Evolutionary conservation across 2,888 invertebrate genomes (phyloP).

Genomic region (Oscheius sp.): DNA sequence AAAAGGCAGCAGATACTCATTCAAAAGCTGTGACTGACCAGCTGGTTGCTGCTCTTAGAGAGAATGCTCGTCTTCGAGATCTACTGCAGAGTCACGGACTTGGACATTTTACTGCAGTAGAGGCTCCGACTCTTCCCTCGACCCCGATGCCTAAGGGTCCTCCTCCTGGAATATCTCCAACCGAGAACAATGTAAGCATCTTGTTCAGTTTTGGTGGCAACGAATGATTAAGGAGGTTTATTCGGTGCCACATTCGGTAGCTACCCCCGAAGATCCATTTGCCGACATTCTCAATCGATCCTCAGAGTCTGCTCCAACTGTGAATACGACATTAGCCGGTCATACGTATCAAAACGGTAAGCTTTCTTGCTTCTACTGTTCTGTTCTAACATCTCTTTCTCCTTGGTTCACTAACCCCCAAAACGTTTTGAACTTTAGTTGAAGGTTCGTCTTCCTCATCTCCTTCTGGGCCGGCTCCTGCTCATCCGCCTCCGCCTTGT

Average conservation of each 20-base stretch:
- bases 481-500: conserved; percentile 46
- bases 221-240: neutral
- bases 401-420: conserved; percentile 17
- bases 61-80: conserved; percentile 21
- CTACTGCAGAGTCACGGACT: conserved; percentile 31
- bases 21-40: conserved; percentile 29
- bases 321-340: conserved; percentile 6
- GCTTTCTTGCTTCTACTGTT: neutral
- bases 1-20: conserved; percentile 12
- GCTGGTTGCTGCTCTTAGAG: conserved; percentile 8
- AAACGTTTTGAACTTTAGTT: conserved; percentile 18
- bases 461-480: conserved; percentile 47
- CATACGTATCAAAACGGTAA: conserved; percentile 29
- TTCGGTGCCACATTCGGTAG: conserved; percentile 6
- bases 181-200: neutral
- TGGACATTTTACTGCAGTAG: neutral
- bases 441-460: conserved; percentile 38
- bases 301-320: conserved; percentile 26
- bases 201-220: neutral
- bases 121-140: conserved; percentile 32
- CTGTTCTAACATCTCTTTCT: neutral
- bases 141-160: conserved; percentile 44
- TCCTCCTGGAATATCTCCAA: conserved; percentile 35
- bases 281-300: conserved; percentile 27
- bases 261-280: conserved; percentile 32